A percentile compares a stretch with the other conserved stretches of the same genome.
Evolutionary conservation across 2,113 vertebrate species (phyloP).

Genomic region (Peromyscus leucopus): DNA sequence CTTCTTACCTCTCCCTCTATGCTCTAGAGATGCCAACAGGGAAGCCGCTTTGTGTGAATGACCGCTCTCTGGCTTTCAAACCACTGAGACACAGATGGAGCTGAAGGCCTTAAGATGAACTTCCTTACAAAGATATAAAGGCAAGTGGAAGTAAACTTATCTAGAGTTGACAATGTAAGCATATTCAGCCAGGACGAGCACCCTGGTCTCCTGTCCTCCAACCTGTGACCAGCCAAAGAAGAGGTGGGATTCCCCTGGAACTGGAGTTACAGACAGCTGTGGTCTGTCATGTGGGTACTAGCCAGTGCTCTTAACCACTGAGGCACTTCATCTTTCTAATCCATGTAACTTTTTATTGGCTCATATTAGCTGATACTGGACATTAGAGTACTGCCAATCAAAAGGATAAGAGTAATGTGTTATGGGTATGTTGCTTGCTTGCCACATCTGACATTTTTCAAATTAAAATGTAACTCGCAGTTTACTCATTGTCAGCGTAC

Average conservation of each 20-base stretch:
- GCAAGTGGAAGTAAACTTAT: not conserved
- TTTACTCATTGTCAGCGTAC: not conserved
- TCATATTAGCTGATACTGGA: not conserved
- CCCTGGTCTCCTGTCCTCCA: not conserved
- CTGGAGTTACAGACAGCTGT: not conserved
- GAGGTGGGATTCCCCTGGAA: not conserved
- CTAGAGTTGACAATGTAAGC: not conserved
- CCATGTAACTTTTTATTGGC: not conserved
- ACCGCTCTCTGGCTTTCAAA: not conserved
- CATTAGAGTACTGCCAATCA: not conserved
- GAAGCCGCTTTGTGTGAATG: not conserved
- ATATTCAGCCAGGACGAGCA: not conserved
- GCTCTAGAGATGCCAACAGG: not conserved
- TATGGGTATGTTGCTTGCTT: not conserved
- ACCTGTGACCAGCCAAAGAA: not conserved
- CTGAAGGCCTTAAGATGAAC: not conserved
- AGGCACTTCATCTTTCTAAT: not conserved
- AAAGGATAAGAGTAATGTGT: not conserved
- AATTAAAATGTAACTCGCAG: conserved; percentile 21
- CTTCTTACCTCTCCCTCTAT: not conserved
- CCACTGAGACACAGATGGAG: not conserved
- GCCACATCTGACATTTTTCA: not conserved
- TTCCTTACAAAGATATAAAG: not conserved
- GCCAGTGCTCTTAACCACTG: not conserved
- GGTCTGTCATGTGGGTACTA: not conserved